Conservation (phyloP, 2,113 vertebrate genomes). For the Gopherus evgoodei region DNA sequence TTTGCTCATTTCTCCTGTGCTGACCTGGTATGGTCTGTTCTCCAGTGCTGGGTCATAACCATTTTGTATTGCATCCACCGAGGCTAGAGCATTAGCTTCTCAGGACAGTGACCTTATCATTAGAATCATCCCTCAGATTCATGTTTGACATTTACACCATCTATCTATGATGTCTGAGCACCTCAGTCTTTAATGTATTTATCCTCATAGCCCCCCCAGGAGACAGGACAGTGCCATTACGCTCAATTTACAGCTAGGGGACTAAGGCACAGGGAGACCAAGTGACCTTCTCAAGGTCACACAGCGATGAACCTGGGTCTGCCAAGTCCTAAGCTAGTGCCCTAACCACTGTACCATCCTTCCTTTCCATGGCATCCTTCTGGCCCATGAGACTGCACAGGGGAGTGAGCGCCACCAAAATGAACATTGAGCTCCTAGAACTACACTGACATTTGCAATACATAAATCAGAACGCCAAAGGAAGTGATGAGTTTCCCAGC, state of each 20-base stretch:
- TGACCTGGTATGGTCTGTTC: neutral
- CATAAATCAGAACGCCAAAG: conserved; percentile 25
- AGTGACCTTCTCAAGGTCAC: neutral
- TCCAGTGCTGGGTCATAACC: neutral
- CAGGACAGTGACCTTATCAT: neutral
- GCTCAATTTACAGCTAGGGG: neutral
- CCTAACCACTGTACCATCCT: neutral
- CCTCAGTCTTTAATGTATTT: neutral
- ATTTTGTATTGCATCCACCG: neutral
- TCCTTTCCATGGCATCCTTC: neutral
- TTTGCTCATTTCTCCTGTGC: neutral
- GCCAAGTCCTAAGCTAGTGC: neutral
- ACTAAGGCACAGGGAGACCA: neutral
- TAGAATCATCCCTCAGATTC: neutral
- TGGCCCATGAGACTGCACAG: neutral
- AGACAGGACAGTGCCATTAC: neutral
- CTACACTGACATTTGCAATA: conserved; percentile 39
- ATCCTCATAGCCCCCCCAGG: neutral
- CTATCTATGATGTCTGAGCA: neutral
- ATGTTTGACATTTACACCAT: neutral
- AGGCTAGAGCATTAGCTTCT: neutral
- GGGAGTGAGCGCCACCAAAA: neutral
- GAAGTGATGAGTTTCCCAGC: conserved; percentile 2
- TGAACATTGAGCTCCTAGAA: neutral
- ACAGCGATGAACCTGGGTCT: neutral